Evolutionary conservation across 2,888 invertebrate species (phyloP).

Genomic region (Syrphus vitripennis): DNA sequence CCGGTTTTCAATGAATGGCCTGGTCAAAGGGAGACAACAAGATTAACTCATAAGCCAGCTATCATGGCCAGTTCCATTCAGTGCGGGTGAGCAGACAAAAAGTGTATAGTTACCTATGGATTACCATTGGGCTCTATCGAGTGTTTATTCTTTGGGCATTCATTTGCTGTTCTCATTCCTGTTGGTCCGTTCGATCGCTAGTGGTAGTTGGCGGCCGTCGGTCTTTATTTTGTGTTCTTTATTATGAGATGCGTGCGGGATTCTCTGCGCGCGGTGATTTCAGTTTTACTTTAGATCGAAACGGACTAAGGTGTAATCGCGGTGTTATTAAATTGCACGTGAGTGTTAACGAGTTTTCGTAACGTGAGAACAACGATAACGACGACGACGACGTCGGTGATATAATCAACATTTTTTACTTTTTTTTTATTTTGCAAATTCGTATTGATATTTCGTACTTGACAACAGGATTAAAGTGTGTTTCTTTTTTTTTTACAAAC

Average conservation of each 20-base stretch:
- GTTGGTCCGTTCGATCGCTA: conserved; percentile 39
- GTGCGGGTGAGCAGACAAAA: conserved; percentile 58
- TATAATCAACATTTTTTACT: neutral
- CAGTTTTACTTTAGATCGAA: conserved; percentile 66
- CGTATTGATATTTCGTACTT: neutral
- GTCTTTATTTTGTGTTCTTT: conserved; percentile 33
- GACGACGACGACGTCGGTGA: neutral
- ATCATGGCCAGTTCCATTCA: conserved; percentile 39
- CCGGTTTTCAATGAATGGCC: neutral
- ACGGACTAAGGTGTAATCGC: conserved; percentile 66
- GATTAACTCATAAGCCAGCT: neutral
- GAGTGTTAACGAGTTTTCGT: conserved; percentile 27
- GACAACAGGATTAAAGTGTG: neutral
- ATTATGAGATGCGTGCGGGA: conserved; percentile 49
- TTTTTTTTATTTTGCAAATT: neutral
- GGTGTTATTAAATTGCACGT: conserved; percentile 40
- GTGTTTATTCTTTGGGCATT: conserved; percentile 50
- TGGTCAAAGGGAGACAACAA: conserved; percentile 45
- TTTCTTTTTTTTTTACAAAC: neutral
- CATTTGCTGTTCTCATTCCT: conserved; percentile 62
- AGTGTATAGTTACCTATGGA: conserved; percentile 66
- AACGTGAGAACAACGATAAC: conserved; percentile 21
- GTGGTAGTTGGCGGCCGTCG: conserved; percentile 60
- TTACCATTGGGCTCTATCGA: conserved; percentile 60
- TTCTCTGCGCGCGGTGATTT: conserved; percentile 30